Percentiles rank a stretch among this genome's conserved stretches.
Conservation (phyloP, 2,113 vertebrate species). For the Lepus europaeus region DNA sequence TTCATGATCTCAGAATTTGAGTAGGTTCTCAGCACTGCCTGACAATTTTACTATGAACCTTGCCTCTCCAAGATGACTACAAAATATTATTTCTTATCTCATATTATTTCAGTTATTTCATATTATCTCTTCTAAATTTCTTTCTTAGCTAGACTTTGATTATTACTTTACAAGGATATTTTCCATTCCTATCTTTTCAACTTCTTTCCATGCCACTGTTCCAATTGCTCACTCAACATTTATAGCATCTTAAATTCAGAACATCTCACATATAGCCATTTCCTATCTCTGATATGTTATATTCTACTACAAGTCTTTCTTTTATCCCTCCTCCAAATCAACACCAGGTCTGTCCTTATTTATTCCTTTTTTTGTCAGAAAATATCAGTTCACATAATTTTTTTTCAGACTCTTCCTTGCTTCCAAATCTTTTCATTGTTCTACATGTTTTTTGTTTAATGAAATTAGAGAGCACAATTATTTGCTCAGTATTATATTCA, state of each 20-base stretch:
- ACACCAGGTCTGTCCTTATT: background rate
- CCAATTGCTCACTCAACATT: background rate
- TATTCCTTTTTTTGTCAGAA: background rate
- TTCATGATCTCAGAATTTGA: background rate
- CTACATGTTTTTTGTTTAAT: background rate
- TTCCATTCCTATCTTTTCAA: background rate
- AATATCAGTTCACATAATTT: background rate
- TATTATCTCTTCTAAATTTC: background rate
- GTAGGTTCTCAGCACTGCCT: background rate
- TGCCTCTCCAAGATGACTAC: background rate
- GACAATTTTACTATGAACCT: background rate
- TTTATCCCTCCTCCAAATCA: background rate
- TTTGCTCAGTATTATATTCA: background rate
- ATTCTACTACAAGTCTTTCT: background rate
- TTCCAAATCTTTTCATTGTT: background rate
- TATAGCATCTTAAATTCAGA: background rate
- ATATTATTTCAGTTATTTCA: background rate
- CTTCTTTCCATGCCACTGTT: background rate
- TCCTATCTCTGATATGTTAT: background rate
- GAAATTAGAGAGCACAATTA: background rate
- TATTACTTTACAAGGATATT: background rate
- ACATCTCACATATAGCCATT: background rate
- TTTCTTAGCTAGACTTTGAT: background rate
- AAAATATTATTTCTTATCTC: background rate
- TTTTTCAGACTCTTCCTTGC: background rate